Percentiles rank a stretch among this genome's conserved stretches.
Conservation (phyloP, 2,888 invertebrate genomes). For the Gandaritis pyraliata region DNA sequence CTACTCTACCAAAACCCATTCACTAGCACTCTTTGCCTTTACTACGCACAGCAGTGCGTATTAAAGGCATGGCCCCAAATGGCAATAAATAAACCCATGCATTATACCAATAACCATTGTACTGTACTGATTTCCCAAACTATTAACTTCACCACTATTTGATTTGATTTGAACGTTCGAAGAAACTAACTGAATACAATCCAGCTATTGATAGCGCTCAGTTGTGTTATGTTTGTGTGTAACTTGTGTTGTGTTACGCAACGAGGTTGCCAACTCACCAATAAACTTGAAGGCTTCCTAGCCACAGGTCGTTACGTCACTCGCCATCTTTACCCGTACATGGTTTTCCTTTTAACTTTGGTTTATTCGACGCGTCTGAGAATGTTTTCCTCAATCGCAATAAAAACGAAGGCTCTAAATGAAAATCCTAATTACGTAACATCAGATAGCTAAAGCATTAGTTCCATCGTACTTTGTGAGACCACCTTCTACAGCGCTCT, state of each 20-base stretch:
- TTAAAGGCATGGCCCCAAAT: no score
- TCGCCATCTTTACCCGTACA: slow-evolving; percentile 9
- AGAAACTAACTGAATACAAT: slow-evolving; percentile 14
- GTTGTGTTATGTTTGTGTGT: slow-evolving; percentile 5
- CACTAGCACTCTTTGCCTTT: no score
- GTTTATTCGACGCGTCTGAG: not conserved
- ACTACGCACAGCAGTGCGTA: no score
- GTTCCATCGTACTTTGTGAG: not conserved
- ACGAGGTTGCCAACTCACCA: slow-evolving; percentile 19
- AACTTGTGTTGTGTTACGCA: slow-evolving; percentile 12
- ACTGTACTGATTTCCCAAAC: slow-evolving; percentile 13
- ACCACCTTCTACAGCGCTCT: slow-evolving; percentile 16
- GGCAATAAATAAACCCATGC: not conserved
- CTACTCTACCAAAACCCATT: not conserved
- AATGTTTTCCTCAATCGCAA: slow-evolving; percentile 1
- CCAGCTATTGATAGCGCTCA: slow-evolving; percentile 10
- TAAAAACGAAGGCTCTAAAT: not conserved
- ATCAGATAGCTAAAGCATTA: not conserved
- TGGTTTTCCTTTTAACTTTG: slow-evolving; percentile 17
- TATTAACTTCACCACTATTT: slow-evolving; percentile 5
- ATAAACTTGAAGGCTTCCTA: slow-evolving; percentile 23
- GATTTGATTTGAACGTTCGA: slow-evolving; percentile 8
- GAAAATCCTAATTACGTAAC: slow-evolving; percentile 1
- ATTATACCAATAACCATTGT: slow-evolving; percentile 1
- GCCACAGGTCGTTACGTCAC: slow-evolving; percentile 24